These are phyloP conservation scores for Entelurus aequoreus DNA, from an alignment of 2,113 vertebrate species.

Conservation along the genomic window DNA sequence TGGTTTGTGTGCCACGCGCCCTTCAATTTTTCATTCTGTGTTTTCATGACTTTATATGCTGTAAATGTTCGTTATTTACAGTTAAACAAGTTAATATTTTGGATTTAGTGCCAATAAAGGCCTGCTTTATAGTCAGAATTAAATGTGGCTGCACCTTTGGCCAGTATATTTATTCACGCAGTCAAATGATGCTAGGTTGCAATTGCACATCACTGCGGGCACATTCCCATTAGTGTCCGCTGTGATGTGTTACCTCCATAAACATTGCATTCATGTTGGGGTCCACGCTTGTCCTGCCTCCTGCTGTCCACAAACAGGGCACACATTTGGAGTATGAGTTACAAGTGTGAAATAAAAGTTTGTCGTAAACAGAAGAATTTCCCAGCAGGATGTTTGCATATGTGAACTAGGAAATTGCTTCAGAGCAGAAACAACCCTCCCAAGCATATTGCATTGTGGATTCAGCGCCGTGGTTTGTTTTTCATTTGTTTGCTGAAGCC, in stretches of 20 bases:
- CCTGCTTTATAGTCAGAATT: background rate
- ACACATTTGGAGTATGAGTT: too few relatives aligned
- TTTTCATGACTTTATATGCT: background rate
- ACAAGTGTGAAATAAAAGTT: background rate
- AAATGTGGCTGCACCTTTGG: background rate
- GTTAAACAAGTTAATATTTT: background rate
- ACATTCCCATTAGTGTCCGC: background rate
- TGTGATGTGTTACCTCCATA: background rate
- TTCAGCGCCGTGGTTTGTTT: constrained; percentile 4
- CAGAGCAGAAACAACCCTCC: background rate
- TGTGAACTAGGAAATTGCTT: constrained; percentile 13
- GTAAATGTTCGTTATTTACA: background rate
- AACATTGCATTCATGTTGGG: background rate
- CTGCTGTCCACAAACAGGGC: background rate
- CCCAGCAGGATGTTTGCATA: constrained; percentile 2
- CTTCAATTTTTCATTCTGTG: too few relatives aligned
- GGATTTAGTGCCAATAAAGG: background rate
- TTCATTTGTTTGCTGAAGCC: constrained; percentile 1
- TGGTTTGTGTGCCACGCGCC: too few relatives aligned
- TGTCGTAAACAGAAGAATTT: background rate
- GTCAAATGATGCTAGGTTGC: constrained; percentile 3
- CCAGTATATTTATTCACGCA: background rate
- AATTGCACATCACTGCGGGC: background rate
- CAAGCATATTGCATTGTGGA: constrained; percentile 13
- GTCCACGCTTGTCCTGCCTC: background rate